These are phyloP conservation scores for Galaxias olidus DNA, from an alignment of 2,797 vertebrate genomes.

Conservation along the genomic window DNA sequence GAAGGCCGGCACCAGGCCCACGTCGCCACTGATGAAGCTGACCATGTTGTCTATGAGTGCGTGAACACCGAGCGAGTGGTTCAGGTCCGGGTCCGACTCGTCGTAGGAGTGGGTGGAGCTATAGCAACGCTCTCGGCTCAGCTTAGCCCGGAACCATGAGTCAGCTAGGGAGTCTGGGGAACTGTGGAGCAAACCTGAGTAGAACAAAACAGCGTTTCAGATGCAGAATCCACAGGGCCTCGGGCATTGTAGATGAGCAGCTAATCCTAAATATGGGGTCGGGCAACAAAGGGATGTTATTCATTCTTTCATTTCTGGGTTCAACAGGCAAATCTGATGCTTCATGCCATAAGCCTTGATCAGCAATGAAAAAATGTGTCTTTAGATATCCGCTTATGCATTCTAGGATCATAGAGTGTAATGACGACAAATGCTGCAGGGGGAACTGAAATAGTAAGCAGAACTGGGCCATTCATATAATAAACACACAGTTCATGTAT, in stretches of 20 bases:
- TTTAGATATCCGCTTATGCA: slow-evolving; percentile 23
- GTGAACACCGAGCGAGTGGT: slow-evolving; percentile 86
- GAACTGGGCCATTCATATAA: neutral
- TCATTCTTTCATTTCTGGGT: slow-evolving; percentile 16
- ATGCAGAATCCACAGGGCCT: neutral
- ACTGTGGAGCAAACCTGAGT: slow-evolving; percentile 68
- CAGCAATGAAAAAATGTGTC: slow-evolving; percentile 37
- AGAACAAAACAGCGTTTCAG: slow-evolving; percentile 45
- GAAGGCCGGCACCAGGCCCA: slow-evolving; percentile 88
- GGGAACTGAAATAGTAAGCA: slow-evolving; percentile 39
- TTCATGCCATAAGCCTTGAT: slow-evolving; percentile 58
- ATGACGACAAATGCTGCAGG: slow-evolving; percentile 28
- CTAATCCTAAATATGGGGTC: slow-evolving; percentile 1
- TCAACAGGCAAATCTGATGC: slow-evolving; percentile 32
- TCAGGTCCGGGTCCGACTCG: slow-evolving; percentile 88
- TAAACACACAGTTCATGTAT: no score
- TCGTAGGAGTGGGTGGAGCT: slow-evolving; percentile 81
- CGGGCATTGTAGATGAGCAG: slow-evolving; percentile 1
- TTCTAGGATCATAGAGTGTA: slow-evolving; percentile 17
- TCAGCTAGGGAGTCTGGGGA: slow-evolving; percentile 81
- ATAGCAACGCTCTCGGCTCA: slow-evolving; percentile 83
- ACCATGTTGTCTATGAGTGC: slow-evolving; percentile 92
- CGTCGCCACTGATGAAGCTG: slow-evolving; percentile 93
- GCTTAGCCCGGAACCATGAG: slow-evolving; percentile 88
- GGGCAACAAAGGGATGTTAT: slow-evolving; percentile 29